Evolutionary conservation across 2,113 vertebrate species (phyloP).

Genomic region (rabbit (Oryctolagus cuniculus)): DNA sequence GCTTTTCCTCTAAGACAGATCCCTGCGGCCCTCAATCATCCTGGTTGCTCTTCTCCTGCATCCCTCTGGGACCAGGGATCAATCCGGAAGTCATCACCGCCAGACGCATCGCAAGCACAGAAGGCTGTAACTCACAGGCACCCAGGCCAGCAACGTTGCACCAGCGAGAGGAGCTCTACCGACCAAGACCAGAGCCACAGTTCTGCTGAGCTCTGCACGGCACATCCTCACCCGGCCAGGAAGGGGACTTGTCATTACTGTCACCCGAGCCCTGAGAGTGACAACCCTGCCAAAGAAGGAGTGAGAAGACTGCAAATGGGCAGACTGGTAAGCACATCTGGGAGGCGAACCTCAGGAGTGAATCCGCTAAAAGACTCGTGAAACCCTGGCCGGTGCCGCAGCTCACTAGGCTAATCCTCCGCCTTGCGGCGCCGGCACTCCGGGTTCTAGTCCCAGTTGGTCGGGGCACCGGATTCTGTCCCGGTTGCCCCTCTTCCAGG

Average conservation of each 20-base stretch:
- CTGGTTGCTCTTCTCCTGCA: constrained; percentile 23
- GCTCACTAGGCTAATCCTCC: no score
- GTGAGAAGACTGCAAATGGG: background rate
- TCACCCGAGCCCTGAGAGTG: background rate
- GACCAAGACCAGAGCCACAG: background rate
- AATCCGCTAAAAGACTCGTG: background rate
- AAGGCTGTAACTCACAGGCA: background rate
- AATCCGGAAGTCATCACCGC: constrained; percentile 55
- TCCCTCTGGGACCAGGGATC: constrained; percentile 44
- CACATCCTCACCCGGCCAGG: background rate
- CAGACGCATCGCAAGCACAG: constrained; percentile 1
- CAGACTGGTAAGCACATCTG: background rate
- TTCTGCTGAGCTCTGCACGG: background rate
- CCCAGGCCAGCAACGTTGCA: background rate
- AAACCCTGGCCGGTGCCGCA: no score
- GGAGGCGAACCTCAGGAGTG: background rate
- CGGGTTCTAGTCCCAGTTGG: no score
- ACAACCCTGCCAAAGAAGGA: background rate
- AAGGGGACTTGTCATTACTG: background rate
- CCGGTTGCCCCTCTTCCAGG: no score
- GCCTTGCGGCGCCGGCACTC: no score
- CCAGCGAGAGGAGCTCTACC: background rate
- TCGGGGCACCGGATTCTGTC: no score
- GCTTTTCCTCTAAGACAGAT: constrained; percentile 26
- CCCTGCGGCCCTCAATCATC: constrained; percentile 51